These are phyloP conservation scores for Telmatherina bonti DNA, from an alignment of 2,797 vertebrate genomes.

Conservation along the genomic window DNA sequence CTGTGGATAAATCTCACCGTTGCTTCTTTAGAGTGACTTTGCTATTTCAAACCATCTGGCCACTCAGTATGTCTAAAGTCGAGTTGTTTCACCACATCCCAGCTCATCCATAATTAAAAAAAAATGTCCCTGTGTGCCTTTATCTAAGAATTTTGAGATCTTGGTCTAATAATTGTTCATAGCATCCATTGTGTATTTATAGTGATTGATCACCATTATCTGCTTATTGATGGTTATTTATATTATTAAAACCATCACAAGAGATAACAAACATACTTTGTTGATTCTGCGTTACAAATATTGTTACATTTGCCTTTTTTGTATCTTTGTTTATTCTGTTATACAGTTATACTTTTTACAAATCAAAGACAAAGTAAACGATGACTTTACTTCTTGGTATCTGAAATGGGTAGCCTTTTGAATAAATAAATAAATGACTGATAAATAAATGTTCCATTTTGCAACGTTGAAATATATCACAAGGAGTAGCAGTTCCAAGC, in stretches of 20 bases:
- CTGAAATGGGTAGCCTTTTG: too few relatives aligned
- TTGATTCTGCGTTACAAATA: too few relatives aligned
- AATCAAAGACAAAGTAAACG: too few relatives aligned
- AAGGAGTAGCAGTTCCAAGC: not conserved
- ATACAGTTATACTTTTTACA: too few relatives aligned
- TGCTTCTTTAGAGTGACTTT: conserved; percentile 50
- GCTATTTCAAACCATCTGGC: conserved; percentile 68
- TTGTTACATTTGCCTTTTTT: too few relatives aligned
- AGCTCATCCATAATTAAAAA: conserved; percentile 36
- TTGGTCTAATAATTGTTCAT: conserved; percentile 11
- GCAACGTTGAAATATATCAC: not conserved
- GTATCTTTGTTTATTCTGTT: too few relatives aligned
- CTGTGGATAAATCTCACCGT: conserved; percentile 45
- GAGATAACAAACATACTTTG: not conserved
- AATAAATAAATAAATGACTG: too few relatives aligned
- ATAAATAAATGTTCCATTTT: too few relatives aligned
- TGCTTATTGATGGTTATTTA: not conserved
- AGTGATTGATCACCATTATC: too few relatives aligned
- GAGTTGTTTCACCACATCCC: conserved; percentile 28
- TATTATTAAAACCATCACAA: not conserved
- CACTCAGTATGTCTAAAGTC: conserved; percentile 44
- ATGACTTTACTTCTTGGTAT: too few relatives aligned
- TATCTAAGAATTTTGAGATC: conserved; percentile 12
- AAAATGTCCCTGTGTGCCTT: conserved; percentile 9
- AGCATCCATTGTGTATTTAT: not conserved